phyloP scores from a whole-genome alignment of 2,797 vertebrate species.

The Otus scops region DNA sequence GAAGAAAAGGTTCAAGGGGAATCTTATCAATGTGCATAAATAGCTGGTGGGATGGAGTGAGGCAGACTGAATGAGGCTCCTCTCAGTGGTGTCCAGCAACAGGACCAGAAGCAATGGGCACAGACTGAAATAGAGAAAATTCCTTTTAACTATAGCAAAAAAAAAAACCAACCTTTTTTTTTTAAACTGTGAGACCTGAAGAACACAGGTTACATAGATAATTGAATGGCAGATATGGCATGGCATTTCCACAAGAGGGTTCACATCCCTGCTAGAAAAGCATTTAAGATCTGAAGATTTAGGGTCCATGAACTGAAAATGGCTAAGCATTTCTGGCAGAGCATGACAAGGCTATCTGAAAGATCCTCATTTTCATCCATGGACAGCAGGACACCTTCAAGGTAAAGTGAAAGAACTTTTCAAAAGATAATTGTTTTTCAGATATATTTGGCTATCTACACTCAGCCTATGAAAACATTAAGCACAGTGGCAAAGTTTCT shows the following conservation, averaged over 20 bases:
- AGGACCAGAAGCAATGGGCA: neutral
- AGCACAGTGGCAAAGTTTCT: neutral
- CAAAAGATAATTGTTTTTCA: neutral
- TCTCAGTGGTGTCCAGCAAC: neutral
- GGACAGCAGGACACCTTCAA: neutral
- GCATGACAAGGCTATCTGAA: neutral
- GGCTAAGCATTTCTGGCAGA: neutral
- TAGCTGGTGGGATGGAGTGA: neutral
- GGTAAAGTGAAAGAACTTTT: neutral
- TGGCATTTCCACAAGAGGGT: neutral
- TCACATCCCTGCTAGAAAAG: neutral
- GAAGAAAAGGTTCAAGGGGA: neutral
- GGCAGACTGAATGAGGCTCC: neutral
- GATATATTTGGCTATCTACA: neutral
- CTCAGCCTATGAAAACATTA: neutral
- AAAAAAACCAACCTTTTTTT: fast-evolving
- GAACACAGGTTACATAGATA: neutral
- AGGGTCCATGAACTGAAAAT: neutral
- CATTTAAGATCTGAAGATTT: neutral
- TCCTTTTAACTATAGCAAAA: neutral
- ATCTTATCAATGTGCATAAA: neutral
- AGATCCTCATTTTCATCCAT: neutral
- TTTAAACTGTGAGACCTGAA: neutral
- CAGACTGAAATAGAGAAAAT: neutral
- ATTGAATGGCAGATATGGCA: neutral